These are phyloP conservation scores for Apostichopus parvimensis DNA, from an alignment of 35 echinoderm and acorn worm genomes.

Conservation along the genomic window DNA sequence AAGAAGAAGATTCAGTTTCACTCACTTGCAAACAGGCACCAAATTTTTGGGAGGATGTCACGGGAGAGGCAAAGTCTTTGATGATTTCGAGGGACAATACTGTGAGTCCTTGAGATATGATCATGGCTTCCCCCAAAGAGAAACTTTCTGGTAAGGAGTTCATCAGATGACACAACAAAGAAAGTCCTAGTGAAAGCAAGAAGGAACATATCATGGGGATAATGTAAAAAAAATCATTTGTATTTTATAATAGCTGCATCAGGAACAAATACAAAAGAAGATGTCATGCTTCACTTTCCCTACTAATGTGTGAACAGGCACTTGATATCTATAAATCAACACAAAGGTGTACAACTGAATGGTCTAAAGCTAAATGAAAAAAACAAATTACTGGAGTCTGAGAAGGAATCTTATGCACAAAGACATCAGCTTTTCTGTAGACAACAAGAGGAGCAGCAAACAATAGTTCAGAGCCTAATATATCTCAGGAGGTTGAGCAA, in stretches of 20 bases:
- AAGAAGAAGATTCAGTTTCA: background rate
- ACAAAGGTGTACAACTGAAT: no score
- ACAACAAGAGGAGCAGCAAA: no score
- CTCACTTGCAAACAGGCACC: slow-evolving; percentile 48
- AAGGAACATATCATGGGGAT: background rate
- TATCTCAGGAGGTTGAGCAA: no score
- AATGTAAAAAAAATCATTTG: background rate
- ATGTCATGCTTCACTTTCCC: background rate
- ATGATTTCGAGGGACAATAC: slow-evolving; percentile 56
- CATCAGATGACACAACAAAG: slow-evolving; percentile 55
- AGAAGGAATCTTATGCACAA: background rate
- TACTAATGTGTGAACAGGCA: background rate
- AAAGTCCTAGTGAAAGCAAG: slow-evolving; percentile 19
- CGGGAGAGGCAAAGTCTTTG: background rate
- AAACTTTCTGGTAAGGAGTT: slow-evolving; percentile 65
- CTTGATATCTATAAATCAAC: no score
- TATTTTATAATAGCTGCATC: background rate
- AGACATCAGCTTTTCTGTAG: background rate
- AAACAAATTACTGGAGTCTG: no score
- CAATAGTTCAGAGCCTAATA: no score
- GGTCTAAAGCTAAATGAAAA: no score
- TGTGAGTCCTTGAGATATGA: slow-evolving; percentile 61
- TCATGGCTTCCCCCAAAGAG: slow-evolving; percentile 70
- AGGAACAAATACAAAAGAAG: background rate
- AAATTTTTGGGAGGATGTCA: slow-evolving; percentile 5